phyloP scores from a whole-genome alignment of 1,140 invertebrate species.

The Elymnias hypermnestra region DNA sequence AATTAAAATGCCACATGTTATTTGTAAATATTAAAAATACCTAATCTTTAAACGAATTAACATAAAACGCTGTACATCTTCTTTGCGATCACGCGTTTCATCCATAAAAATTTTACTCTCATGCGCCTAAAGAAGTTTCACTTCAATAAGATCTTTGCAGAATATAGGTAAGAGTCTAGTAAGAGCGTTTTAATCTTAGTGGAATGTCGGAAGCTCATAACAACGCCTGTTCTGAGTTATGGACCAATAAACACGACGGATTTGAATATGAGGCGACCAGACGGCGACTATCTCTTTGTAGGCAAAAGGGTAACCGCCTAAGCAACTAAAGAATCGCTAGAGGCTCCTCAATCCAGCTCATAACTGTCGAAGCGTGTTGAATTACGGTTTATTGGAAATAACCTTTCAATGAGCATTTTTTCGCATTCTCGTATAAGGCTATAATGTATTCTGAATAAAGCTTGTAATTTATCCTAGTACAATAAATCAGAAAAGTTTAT shows the following conservation, averaged over 20 bases:
- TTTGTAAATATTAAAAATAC: no score
- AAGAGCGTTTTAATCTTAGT: slow-evolving; percentile 42
- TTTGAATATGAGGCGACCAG: slow-evolving; percentile 46
- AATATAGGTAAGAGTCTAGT: slow-evolving; percentile 26
- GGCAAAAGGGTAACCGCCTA: slow-evolving; percentile 11
- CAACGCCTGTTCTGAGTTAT: slow-evolving; percentile 45
- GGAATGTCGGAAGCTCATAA: slow-evolving; percentile 52
- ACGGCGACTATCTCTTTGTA: slow-evolving; percentile 28
- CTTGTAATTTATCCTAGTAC: no score
- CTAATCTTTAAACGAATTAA: no score
- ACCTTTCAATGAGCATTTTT: slow-evolving; percentile 1
- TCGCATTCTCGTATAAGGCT: slow-evolving; percentile 1
- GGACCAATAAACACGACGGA: slow-evolving; percentile 49
- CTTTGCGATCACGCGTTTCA: no score
- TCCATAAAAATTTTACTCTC: no score
- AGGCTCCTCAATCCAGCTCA: slow-evolving; percentile 8
- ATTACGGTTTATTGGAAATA: slow-evolving; percentile 8
- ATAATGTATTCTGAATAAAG: background rate
- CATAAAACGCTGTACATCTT: no score
- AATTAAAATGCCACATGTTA: no score
- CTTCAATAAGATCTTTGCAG: no score
- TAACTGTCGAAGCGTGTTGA: slow-evolving; percentile 11
- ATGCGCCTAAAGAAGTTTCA: no score
- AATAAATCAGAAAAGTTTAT: no score
- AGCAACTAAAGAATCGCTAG: slow-evolving; percentile 9